phyloP scores from a whole-genome alignment of 1,140 invertebrate species.

The Caenorhabditis latens region DNA sequence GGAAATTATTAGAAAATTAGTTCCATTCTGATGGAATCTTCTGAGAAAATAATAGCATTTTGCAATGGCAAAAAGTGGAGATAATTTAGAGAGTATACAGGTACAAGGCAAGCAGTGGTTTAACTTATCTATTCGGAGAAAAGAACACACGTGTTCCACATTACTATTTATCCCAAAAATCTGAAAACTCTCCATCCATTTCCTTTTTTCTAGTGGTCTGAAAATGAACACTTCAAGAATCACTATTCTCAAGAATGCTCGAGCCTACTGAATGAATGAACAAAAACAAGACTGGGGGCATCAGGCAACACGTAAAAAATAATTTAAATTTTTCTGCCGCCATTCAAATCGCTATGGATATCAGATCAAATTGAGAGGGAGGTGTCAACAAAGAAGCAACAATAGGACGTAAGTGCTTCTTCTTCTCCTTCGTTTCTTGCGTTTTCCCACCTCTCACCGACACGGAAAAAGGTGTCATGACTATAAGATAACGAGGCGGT shows the following conservation, averaged over 20 bases:
- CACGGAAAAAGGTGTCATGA: constrained; percentile 40
- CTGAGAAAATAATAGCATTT: too few relatives aligned
- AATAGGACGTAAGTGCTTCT: constrained; percentile 7
- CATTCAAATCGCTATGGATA: constrained; percentile 2
- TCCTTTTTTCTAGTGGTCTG: constrained; percentile 16
- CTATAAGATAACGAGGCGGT: constrained; percentile 8
- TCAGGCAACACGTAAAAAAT: neutral
- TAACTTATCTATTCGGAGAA: too few relatives aligned
- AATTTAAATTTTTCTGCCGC: constrained; percentile 12
- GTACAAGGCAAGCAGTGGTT: too few relatives aligned
- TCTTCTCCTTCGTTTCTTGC: neutral
- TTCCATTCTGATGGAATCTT: too few relatives aligned
- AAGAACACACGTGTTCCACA: too few relatives aligned
- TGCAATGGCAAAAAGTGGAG: too few relatives aligned
- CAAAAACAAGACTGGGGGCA: neutral
- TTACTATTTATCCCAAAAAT: too few relatives aligned
- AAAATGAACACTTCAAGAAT: constrained; percentile 42
- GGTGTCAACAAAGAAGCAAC: constrained; percentile 52
- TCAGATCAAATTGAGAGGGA: constrained; percentile 37
- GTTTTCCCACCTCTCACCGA: neutral
- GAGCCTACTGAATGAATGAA: neutral
- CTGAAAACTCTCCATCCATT: too few relatives aligned
- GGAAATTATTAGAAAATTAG: too few relatives aligned
- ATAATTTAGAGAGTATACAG: too few relatives aligned
- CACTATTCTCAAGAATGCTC: constrained; percentile 6